A percentile compares a stretch with the other conserved stretches of the same genome.
These are phyloP conservation scores for Melanotaenia nigrans DNA, from an alignment of 2,797 vertebrate genomes.

Conservation along the genomic window DNA sequence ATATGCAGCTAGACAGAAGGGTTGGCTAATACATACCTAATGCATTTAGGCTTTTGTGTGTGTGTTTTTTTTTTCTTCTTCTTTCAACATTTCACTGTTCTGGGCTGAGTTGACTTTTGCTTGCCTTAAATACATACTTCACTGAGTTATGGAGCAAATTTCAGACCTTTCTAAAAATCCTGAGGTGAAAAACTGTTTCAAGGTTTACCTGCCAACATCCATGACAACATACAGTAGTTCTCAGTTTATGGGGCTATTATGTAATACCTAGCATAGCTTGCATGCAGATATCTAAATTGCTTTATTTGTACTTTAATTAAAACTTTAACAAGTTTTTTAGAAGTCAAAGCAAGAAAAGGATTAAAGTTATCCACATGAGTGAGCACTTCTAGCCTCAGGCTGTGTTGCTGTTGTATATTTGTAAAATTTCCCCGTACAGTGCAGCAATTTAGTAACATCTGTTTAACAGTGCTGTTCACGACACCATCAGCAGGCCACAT, in stretches of 20 bases:
- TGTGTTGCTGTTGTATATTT: background rate
- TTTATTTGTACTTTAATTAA: background rate
- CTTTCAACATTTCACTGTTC: background rate
- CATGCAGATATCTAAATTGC: background rate
- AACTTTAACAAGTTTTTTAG: background rate
- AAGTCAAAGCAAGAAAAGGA: background rate
- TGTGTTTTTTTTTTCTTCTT: background rate
- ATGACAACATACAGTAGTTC: background rate
- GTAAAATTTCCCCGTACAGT: conserved; percentile 14
- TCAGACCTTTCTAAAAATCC: background rate
- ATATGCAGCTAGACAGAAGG: background rate
- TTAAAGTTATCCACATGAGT: background rate
- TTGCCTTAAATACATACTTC: background rate
- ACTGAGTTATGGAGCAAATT: background rate
- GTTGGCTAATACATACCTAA: background rate
- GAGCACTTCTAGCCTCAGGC: background rate
- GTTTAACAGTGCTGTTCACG: conserved; percentile 12
- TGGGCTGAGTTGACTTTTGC: background rate
- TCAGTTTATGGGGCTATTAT: background rate
- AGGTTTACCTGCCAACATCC: background rate
- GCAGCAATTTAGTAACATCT: conserved; percentile 5
- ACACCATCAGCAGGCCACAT: conserved; percentile 24
- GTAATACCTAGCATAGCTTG: background rate
- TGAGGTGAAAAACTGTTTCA: background rate
- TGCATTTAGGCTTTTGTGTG: too few species aligned